Evolutionary conservation across 2,888 invertebrate species (phyloP), one percentile per base, ranked within the genome.

Genomic region (Idaea dimidiata): DNA sequence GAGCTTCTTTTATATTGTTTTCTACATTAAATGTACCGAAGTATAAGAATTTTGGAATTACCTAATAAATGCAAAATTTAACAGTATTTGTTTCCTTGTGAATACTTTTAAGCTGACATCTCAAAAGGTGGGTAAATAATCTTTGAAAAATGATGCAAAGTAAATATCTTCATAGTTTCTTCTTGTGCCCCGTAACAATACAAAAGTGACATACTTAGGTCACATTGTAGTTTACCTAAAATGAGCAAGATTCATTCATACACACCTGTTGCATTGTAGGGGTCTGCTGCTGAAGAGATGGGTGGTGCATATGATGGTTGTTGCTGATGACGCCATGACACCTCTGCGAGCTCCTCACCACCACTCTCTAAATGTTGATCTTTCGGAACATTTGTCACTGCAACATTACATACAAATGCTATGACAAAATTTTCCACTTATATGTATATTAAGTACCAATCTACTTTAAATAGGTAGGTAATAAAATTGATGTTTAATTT

Each of bases 331-430:
- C 94, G 94, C 90, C 96, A 94, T 96, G 96, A 96, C 93, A 95
- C 95, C 93, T 95, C 95, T 63, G 89, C 86, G 90, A 95, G 94
- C 91, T 96, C 96, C 91, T 95, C 95, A 81, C 95, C 95, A 75
- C 95, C 95, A 83, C 94, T 91, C 75, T 93, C 95, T 94, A 95
- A 93, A 94, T 95, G 91, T 85, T 91, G 95, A 91, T 95, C 95
- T 93, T 95, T 95, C 90, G 95, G 94, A 93, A 95, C 95, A 95
- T 95, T 95, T 93, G 94, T 94, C 89, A 94, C 95, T 95, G 88
- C 61, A 88, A 82, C 53, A 65, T 54, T 66, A 62, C 24, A 62
- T 58, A 43, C 43, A 43, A 43, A 43, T 43, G 10, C 10, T 43
- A 43, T 43, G 14, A 43, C 14, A 43, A 43, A 43, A 10, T 43